Evolutionary conservation across 2,888 invertebrate species (phyloP).

Genomic region (Lasioglossum zephyrum): DNA sequence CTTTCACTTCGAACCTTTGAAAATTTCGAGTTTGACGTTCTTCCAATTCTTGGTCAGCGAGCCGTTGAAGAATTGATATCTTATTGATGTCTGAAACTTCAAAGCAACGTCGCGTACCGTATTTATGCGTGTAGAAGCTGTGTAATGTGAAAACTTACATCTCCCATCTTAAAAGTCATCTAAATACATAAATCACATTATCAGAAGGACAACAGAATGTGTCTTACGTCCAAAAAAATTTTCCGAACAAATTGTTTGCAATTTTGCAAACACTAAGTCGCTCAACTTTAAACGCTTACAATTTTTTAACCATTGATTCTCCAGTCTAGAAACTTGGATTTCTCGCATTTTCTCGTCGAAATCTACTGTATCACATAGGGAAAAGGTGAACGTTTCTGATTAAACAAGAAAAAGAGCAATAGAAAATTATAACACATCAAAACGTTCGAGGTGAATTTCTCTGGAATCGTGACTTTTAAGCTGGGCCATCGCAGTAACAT

Average conservation of each 20-base stretch:
- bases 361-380: no score
- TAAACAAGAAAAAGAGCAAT: no score
- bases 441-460: not conserved
- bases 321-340: no score
- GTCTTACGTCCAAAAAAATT: not conserved
- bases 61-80: not conserved
- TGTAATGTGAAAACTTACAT: not conserved
- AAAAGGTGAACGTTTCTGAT: no score
- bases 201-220: not conserved
- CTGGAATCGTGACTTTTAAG: not conserved
- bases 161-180: not conserved
- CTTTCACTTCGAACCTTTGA: not conserved
- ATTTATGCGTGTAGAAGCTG: not conserved
- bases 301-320: no score
- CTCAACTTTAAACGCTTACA: no score
- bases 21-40: not conserved
- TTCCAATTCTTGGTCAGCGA: not conserved
- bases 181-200: no score
- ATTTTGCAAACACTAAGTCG: no score
- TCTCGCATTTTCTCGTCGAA: no score
- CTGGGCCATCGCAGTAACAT: not conserved
- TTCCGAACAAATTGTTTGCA: no score
- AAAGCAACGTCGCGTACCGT: not conserved
- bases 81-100: not conserved
- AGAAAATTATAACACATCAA: not conserved